Evolutionary conservation across 1,140 invertebrate species (phyloP), one percentile per base, ranked within the genome.

Genomic region (Zaprionus davidi): DNA sequence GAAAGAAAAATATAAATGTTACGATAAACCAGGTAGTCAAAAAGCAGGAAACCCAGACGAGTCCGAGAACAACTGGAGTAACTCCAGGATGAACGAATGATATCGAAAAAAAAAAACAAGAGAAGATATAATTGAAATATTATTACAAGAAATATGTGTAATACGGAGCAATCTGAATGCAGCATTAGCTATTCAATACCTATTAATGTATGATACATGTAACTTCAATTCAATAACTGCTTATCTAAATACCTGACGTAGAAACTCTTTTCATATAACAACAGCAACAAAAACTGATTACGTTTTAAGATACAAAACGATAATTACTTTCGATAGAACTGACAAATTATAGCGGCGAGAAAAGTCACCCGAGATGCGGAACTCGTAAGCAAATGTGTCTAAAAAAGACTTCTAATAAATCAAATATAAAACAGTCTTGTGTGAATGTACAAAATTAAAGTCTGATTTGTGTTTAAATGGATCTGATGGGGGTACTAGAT

Each of bases 241-340:
- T 88, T 88, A 90, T 90, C 85, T 90, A 88, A 90, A 79, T 88
- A 88, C 84, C 84, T 88, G 84, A 88, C 85, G 78, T 88, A 90
- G 84, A 88, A 73, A 46, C 41, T 84, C 81, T 90, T 86, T 87
- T 88, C 85, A 84, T 88, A 84, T 66, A 65, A 81, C 41, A 75
- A 56, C 65, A 78, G 7, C 31, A 71, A 57, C 72, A 31, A 76
- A 63, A 68, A 74, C 49, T 56, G 73, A 79, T 74, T 34, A 82
- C 36, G 69, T 73, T 76, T 72, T 60, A 72, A 76, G 69, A 79
- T 34, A 34, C 51, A 72, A 71, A 78, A 68, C n/a, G 58, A 75
- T 44, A 67, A 65, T 57, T 53, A 77, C 78, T 79, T 77, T 73
- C 66, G 65, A 77, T 53, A 77, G 69, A 78, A 73, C 66, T 70